Conservation (phyloP, 2,113 vertebrate genomes). For the Chaenogobius annularis region DNA sequence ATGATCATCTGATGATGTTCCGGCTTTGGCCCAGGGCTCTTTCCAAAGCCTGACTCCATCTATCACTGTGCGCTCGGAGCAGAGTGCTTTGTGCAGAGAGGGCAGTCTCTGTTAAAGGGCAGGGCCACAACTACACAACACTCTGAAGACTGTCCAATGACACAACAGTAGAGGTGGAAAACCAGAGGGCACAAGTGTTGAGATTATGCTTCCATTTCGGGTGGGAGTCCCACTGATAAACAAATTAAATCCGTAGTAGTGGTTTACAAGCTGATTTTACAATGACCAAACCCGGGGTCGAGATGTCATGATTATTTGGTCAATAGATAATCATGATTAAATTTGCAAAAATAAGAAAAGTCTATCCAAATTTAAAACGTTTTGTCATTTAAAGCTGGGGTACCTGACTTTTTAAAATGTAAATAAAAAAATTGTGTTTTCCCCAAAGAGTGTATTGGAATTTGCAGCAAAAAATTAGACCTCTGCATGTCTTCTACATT, state of each 20-base stretch:
- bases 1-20: conserved; percentile 44
- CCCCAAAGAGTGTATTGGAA: too few relatives aligned
- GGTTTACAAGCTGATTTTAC: not conserved
- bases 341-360: too few relatives aligned
- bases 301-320: too few relatives aligned
- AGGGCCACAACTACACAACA: conserved; percentile 12
- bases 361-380: too few relatives aligned
- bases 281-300: not conserved
- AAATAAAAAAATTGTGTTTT: too few relatives aligned
- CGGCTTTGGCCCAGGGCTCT: conserved; percentile 25
- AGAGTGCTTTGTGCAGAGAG: conserved; percentile 3
- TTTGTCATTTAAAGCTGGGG: too few relatives aligned
- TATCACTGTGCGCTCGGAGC: conserved; percentile 26
- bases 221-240: not conserved
- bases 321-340: too few relatives aligned
- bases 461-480: too few relatives aligned
- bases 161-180: not conserved
- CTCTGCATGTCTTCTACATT: too few relatives aligned
- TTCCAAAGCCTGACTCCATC: conserved; percentile 43
- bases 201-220: not conserved
- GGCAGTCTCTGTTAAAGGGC: conserved; percentile 8
- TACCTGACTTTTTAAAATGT: too few relatives aligned
- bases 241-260: not conserved
- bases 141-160: not conserved
- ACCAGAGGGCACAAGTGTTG: not conserved